phyloP scores from a whole-genome alignment of 2,888 invertebrate species.

The Drosophila monieri region DNA sequence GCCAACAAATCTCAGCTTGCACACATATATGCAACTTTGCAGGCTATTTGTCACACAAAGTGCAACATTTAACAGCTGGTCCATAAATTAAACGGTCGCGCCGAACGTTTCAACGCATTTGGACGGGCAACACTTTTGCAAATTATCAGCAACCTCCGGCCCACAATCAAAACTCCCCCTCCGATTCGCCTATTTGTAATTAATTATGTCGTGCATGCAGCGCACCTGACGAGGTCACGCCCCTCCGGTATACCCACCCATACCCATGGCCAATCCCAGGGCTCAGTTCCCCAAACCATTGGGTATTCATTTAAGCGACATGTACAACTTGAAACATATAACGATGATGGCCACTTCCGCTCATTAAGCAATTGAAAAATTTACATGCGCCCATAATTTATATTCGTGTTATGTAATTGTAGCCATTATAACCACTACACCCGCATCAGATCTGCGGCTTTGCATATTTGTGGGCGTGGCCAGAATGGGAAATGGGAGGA shows the following conservation, averaged over 20 bases:
- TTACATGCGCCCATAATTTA: slow-evolving; percentile 66
- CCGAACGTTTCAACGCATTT: slow-evolving; percentile 59
- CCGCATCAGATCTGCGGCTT: slow-evolving; percentile 39
- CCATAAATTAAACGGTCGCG: slow-evolving; percentile 65
- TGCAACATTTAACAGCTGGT: slow-evolving; percentile 71
- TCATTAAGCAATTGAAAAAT: slow-evolving; percentile 77
- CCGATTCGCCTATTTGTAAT: slow-evolving; percentile 65
- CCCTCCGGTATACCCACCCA: slow-evolving; percentile 22
- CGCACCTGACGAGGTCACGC: slow-evolving; percentile 59
- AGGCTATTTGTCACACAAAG: slow-evolving; percentile 66
- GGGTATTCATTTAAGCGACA: slow-evolving; percentile 56
- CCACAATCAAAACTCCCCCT: slow-evolving; percentile 21
- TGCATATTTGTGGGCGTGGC: slow-evolving; percentile 27
- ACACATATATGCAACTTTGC: slow-evolving; percentile 62
- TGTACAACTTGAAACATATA: slow-evolving; percentile 62
- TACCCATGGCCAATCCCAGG: slow-evolving; percentile 6
- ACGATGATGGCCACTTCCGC: slow-evolving; percentile 72
- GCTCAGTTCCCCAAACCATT: slow-evolving; percentile 3
- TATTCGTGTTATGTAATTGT: slow-evolving; percentile 45
- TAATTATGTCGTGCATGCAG: slow-evolving; percentile 61
- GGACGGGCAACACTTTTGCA: slow-evolving; percentile 66
- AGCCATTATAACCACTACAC: slow-evolving; percentile 25
- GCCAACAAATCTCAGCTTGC: slow-evolving; percentile 62
- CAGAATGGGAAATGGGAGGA: slow-evolving; percentile 9
- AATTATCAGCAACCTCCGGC: slow-evolving; percentile 58